Percentiles rank a stretch among this genome's conserved stretches.
These are phyloP conservation scores for Meda fulgida DNA, from an alignment of 2,797 vertebrate species.

Conservation along the genomic window DNA sequence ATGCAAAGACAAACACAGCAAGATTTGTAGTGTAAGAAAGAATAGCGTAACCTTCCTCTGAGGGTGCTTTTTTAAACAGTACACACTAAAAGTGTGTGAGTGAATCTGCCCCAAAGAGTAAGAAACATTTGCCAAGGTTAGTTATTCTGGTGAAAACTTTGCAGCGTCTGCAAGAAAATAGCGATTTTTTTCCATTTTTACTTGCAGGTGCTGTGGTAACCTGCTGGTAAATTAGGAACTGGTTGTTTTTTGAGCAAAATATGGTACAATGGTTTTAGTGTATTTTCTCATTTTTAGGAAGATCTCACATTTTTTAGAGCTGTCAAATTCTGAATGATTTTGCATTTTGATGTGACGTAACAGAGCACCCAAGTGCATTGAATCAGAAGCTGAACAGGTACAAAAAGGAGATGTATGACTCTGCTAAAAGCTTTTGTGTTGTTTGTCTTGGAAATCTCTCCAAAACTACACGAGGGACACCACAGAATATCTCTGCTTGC, in stretches of 20 bases:
- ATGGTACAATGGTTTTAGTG: background rate
- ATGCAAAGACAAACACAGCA: background rate
- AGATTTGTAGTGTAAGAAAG: background rate
- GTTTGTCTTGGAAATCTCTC: background rate
- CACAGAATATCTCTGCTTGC: background rate
- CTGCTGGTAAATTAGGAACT: background rate
- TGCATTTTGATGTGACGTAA: background rate
- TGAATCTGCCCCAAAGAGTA: background rate
- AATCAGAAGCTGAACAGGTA: conserved; percentile 8
- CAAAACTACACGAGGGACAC: background rate
- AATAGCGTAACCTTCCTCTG: background rate
- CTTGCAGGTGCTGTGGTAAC: background rate
- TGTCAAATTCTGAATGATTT: background rate
- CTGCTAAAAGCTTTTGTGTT: conserved; percentile 27
- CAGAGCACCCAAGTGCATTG: conserved; percentile 2
- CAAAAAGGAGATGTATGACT: background rate
- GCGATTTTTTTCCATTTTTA: background rate
- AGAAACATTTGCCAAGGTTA: background rate
- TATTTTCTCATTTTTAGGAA: background rate
- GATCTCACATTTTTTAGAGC: background rate
- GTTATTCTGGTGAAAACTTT: background rate
- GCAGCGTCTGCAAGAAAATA: background rate
- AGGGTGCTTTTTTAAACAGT: background rate
- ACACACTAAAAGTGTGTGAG: background rate
- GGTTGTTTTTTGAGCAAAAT: background rate